Evolutionary conservation across 1,140 invertebrate genomes (phyloP).

Genomic region (Potamilus streckersoni): DNA sequence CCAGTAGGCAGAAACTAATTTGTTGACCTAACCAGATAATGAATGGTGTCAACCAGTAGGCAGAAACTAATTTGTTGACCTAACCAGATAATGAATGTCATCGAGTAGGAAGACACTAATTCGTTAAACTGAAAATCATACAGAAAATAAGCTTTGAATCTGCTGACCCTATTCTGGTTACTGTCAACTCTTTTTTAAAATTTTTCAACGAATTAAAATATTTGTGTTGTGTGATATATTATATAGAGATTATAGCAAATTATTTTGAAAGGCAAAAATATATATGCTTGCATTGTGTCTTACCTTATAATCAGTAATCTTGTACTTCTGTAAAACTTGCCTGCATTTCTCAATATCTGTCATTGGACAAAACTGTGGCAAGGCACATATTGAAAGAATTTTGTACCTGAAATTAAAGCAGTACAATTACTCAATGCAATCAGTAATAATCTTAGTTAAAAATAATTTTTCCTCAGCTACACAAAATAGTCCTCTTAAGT

Average conservation of each 20-base stretch:
- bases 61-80: too few species aligned
- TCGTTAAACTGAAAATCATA: slow-evolving; percentile 15
- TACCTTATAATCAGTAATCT: slow-evolving; percentile 16
- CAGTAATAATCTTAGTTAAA: background rate
- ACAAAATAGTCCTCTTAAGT: too few species aligned
- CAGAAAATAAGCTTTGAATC: slow-evolving; percentile 60
- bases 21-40: too few species aligned
- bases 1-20: too few species aligned
- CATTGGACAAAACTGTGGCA: slow-evolving; percentile 29
- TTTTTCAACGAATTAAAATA: slow-evolving; percentile 32
- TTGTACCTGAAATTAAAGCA: slow-evolving; percentile 16
- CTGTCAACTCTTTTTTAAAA: slow-evolving; percentile 49
- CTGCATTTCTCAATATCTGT: slow-evolving; percentile 34
- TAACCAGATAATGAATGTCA: too few species aligned
- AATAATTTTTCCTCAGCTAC: too few species aligned
- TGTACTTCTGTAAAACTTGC: slow-evolving; percentile 24
- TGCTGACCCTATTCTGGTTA: slow-evolving; percentile 37
- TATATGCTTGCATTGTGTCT: slow-evolving; percentile 13
- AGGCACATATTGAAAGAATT: slow-evolving; percentile 13
- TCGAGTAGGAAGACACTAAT: too few species aligned
- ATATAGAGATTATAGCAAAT: too few species aligned
- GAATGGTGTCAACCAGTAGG: too few species aligned
- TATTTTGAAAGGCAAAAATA: too few species aligned
- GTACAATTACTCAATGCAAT: slow-evolving; percentile 1
- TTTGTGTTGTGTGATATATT: too few species aligned